Percentiles rank a stretch among this genome's conserved stretches.
Conservation (phyloP, 2,888 invertebrate genomes). For the Hirtodrosophila histrioides region DNA sequence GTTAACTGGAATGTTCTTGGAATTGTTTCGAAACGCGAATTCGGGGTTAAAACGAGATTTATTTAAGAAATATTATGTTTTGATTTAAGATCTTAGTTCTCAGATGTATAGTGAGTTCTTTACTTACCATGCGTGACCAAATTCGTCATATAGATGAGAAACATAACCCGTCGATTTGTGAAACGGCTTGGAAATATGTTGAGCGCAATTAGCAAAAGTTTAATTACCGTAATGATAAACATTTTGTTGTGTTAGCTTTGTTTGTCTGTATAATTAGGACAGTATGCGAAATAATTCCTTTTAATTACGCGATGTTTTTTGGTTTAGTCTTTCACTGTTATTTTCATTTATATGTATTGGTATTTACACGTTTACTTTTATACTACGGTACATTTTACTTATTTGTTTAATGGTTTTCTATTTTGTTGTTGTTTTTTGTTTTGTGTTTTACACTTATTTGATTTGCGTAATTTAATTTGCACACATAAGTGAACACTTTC, state of each 20-base stretch:
- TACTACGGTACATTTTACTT: slow-evolving; percentile 38
- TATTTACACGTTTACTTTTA: slow-evolving; percentile 23
- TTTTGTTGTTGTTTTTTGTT: slow-evolving; percentile 7
- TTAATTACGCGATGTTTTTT: slow-evolving; percentile 42
- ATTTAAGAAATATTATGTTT: too few species aligned
- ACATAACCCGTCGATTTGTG: slow-evolving; percentile 84
- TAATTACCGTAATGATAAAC: slow-evolving; percentile 84
- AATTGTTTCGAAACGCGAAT: too few species aligned
- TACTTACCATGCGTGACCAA: slow-evolving; percentile 84
- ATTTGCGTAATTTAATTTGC: slow-evolving; percentile 79
- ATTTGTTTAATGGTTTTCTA: slow-evolving; percentile 14
- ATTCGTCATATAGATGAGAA: slow-evolving; percentile 84
- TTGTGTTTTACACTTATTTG: slow-evolving; percentile 63
- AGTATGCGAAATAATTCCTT: slow-evolving; percentile 19
- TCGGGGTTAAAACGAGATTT: too few species aligned
- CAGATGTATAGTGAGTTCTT: too few species aligned
- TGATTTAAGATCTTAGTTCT: too few species aligned
- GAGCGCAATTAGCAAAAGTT: slow-evolving; percentile 84
- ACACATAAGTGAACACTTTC: slow-evolving; percentile 67
- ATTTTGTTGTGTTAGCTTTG: slow-evolving; percentile 78
- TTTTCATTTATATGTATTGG: slow-evolving; percentile 32
- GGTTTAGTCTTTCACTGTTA: slow-evolving; percentile 34
- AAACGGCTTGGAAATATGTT: slow-evolving; percentile 85
- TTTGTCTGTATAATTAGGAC: slow-evolving; percentile 12
- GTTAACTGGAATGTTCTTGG: too few species aligned